Evolutionary conservation across 2,888 invertebrate species (phyloP).

Genomic region (Phyto melanocephala): DNA sequence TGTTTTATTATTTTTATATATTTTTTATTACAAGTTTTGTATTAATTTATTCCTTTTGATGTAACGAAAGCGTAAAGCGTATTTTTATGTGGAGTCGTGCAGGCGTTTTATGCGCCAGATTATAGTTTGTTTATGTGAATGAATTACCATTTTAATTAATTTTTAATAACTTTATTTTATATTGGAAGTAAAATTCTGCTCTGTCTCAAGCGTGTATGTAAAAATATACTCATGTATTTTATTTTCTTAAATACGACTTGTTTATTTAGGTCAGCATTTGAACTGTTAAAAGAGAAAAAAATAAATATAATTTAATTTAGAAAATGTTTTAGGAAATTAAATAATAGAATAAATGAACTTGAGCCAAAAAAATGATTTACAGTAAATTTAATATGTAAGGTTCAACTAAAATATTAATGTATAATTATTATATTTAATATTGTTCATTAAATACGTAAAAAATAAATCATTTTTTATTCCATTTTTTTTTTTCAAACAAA

Average conservation of each 20-base stretch:
- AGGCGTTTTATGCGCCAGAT: not conserved
- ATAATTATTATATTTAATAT: too few relatives aligned
- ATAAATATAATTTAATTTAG: too few relatives aligned
- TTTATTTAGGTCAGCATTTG: not conserved
- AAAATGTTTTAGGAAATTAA: too few relatives aligned
- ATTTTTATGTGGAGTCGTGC: not conserved
- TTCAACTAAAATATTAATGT: too few relatives aligned
- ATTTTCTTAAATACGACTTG: not conserved
- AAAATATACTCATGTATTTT: not conserved
- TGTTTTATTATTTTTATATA: not conserved
- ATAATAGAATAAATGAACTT: too few relatives aligned
- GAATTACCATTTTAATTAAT: slow-evolving; percentile 36
- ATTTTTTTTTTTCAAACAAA: too few relatives aligned
- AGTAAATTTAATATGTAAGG: too few relatives aligned
- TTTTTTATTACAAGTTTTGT: not conserved
- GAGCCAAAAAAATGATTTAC: too few relatives aligned
- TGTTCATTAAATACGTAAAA: too few relatives aligned
- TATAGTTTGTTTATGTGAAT: slow-evolving; percentile 41
- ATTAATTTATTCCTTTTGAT: not conserved
- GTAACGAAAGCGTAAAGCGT: not conserved
- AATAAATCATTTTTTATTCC: too few relatives aligned
- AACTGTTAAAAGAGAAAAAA: not conserved
- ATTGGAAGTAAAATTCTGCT: too few relatives aligned
- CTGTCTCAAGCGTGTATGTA: not conserved
- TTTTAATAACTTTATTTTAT: slow-evolving; percentile 37